These are phyloP conservation scores for Apistogramma diplotaenia DNA, from an alignment of 2,113 vertebrate genomes.

Conservation along the genomic window DNA sequence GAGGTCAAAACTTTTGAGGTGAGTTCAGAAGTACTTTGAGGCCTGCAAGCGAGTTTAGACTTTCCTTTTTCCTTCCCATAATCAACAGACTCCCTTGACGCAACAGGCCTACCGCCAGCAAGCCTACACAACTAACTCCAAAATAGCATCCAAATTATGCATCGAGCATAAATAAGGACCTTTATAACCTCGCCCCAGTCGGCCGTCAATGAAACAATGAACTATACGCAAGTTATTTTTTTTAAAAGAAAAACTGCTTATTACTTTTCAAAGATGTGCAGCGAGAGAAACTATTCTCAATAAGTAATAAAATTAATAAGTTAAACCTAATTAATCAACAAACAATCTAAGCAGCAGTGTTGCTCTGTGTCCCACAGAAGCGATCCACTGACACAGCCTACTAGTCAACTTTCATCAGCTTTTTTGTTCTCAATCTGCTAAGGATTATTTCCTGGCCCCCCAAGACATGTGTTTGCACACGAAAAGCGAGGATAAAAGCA, in stretches of 20 bases:
- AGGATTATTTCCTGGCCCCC: slow-evolving; percentile 68
- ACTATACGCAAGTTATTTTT: slow-evolving; percentile 38
- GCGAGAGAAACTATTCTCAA: slow-evolving; percentile 27
- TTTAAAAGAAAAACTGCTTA: slow-evolving; percentile 22
- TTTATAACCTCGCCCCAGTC: slow-evolving; percentile 41
- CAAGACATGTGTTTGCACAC: slow-evolving; percentile 68
- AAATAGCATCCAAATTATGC: slow-evolving; percentile 59
- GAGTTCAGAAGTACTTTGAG: slow-evolving; percentile 44
- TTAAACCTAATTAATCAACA: slow-evolving; percentile 41
- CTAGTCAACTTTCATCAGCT: slow-evolving; percentile 61
- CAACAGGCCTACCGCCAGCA: slow-evolving; percentile 41
- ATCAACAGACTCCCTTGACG: slow-evolving; percentile 24
- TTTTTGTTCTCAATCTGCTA: slow-evolving; percentile 66
- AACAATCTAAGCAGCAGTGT: slow-evolving; percentile 21
- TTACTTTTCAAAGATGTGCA: slow-evolving; percentile 40
- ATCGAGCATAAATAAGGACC: slow-evolving; percentile 49
- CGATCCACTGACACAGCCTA: slow-evolving; percentile 46
- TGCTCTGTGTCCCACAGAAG: slow-evolving; percentile 43
- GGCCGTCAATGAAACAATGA: slow-evolving; percentile 59
- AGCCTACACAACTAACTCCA: slow-evolving; percentile 35
- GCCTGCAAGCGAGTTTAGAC: slow-evolving; percentile 25
- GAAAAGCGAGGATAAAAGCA: slow-evolving; percentile 69
- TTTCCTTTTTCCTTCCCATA: slow-evolving; percentile 4
- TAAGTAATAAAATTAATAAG: slow-evolving; percentile 51
- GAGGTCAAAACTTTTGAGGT: slow-evolving; percentile 43